A percentile compares a stretch with the other conserved stretches of the same genome.
Conservation (phyloP, 2,113 vertebrate genomes). For the Odocoileus hemionus region DNA sequence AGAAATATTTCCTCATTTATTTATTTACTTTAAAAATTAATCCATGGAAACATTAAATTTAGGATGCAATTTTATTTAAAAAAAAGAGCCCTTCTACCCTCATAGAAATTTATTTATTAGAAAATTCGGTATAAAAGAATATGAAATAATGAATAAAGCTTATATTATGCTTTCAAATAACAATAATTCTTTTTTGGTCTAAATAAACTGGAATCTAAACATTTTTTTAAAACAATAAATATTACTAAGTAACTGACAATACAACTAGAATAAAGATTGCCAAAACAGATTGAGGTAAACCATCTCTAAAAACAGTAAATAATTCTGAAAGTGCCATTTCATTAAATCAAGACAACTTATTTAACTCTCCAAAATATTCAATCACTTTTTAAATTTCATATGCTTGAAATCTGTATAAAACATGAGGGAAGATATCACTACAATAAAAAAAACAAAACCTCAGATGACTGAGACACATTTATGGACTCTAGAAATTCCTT, state of each 20-base stretch:
- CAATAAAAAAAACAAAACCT: not conserved
- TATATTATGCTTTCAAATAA: not conserved
- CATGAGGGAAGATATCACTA: not conserved
- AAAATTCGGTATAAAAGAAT: not conserved
- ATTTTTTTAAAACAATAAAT: not conserved
- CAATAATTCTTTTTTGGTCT: not conserved
- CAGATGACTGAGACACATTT: not conserved
- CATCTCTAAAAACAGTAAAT: not conserved
- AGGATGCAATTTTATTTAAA: not conserved
- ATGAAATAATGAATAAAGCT: not conserved
- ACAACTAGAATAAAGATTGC: not conserved
- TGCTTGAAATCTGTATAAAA: not conserved
- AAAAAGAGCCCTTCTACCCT: not conserved
- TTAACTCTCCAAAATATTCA: not conserved
- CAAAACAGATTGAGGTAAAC: not conserved
- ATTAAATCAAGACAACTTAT: not conserved
- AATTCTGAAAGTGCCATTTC: not conserved
- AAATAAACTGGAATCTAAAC: not conserved
- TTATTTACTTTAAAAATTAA: conserved; percentile 16
- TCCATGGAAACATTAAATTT: not conserved
- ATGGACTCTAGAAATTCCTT: not conserved
- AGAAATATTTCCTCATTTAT: not conserved
- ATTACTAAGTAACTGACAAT: not conserved
- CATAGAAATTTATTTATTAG: not conserved
- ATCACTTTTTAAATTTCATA: not conserved